Evolutionary conservation across 2,113 vertebrate genomes (phyloP), one percentile per base, ranked within the genome.

Genomic region (Tiliqua scincoides): DNA sequence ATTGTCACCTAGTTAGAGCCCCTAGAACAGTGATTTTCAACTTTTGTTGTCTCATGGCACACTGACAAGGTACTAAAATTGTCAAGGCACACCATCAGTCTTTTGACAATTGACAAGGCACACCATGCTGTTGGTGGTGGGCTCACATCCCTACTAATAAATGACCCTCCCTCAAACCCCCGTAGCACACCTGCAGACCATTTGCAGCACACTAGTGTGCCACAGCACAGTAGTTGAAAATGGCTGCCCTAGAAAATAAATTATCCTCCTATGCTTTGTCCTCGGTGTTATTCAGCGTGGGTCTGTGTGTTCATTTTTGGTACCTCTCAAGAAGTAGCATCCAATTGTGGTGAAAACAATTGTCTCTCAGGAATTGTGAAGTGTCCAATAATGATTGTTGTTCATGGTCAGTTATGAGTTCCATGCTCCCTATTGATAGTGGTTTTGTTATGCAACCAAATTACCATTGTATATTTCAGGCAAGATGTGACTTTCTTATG

Each of bases 391-490:
- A 74, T 75, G 8, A 30, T 25, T 59, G 79, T 30, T 21, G 30
- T 67, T 30, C 30, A n/a, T 20, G 14, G 43, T 15, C 62, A 61
- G 25, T 48, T 18, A 37, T 52, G 85, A 30, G 6, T 32, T 54
- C 25, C 25, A 72, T 77, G 72, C 32, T 73, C 61, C 43, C 88
- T 89, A 23, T 52, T 27, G 9, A 83, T 25, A 40, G 12, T 8
- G n/a, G 71, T 37, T 40, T 1, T 85, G 88, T 61, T 0, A 35
- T 3, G n/a, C 62, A 91, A 23, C 0, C 40, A 57, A 87, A 81
- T 2, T 48, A 2, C n/a, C 71, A 1, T 0, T 0, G 9, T 35
- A 76, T 0, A 85, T 25, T 0, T 80, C 3, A 82, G 5, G 6
- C 21, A 4, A 8, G n/a, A 1, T 1, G 82, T 67, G 83, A 15